These are phyloP conservation scores for Pedionomus torquatus DNA, from an alignment of 2,113 vertebrate species.

Conservation along the genomic window DNA sequence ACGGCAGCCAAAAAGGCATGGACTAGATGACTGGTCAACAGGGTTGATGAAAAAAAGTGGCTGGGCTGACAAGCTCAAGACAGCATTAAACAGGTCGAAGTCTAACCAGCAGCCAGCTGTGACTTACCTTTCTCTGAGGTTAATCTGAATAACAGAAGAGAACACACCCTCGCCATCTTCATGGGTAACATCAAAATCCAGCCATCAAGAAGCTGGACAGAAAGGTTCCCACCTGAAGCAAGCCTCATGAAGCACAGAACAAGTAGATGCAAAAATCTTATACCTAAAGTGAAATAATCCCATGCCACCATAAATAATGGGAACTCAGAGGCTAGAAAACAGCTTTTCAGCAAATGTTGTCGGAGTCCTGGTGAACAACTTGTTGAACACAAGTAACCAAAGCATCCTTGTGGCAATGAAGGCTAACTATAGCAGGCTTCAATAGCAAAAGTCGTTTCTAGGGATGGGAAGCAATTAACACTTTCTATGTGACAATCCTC, in stretches of 20 bases:
- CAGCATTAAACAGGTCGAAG: neutral
- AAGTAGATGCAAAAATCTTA: neutral
- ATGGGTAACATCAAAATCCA: neutral
- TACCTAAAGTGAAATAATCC: neutral
- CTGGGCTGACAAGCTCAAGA: neutral
- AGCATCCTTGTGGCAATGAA: neutral
- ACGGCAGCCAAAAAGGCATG: neutral
- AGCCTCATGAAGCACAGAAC: neutral
- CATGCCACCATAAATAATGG: fast-evolving
- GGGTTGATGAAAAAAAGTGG: neutral
- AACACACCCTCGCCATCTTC: neutral
- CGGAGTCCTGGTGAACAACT: neutral
- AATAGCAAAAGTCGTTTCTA: neutral
- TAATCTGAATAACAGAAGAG: neutral
- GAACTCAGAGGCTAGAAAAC: neutral
- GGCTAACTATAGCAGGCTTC: neutral
- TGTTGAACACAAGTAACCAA: neutral
- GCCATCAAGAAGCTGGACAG: neutral
- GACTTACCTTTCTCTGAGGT: neutral
- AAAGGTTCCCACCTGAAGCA: neutral
- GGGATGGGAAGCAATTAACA: neutral
- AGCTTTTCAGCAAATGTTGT: neutral
- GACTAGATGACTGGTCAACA: neutral
- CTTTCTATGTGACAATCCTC: fast-evolving
- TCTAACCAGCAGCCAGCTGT: neutral